Conservation (phyloP, 2,797 vertebrate species). For the Phaenicophaeus curvirostris region DNA sequence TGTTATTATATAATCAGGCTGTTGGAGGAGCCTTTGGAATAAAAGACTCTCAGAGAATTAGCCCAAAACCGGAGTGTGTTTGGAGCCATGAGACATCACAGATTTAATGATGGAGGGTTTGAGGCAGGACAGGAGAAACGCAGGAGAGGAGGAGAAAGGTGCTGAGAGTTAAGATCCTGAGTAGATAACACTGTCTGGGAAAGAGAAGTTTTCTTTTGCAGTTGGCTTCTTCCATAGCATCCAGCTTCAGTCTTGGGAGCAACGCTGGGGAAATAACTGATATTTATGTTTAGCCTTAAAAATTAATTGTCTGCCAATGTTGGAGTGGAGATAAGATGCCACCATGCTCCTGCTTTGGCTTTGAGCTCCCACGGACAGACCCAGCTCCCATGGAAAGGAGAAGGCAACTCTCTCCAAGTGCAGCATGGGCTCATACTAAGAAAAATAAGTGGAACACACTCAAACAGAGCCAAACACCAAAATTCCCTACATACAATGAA, state of each 20-base stretch:
- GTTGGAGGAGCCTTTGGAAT: slow-evolving; percentile 68
- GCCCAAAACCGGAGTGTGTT: slow-evolving; percentile 1
- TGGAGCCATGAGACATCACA: neutral
- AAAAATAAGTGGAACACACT: neutral
- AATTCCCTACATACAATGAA: neutral
- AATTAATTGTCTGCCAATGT: neutral
- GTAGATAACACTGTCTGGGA: neutral
- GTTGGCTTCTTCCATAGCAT: neutral
- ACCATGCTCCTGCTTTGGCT: rapidly evolving
- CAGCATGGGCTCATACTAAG: rapidly evolving
- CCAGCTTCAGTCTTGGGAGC: neutral
- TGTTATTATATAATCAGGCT: slow-evolving; percentile 75
- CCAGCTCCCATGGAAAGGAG: neutral
- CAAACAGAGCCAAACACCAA: neutral
- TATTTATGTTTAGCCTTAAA: neutral
- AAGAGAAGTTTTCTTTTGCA: rapidly evolving
- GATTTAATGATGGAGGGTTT: neutral
- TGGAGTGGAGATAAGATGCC: neutral
- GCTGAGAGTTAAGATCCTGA: neutral
- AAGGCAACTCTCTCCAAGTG: neutral
- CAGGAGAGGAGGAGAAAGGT: neutral
- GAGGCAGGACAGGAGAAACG: neutral
- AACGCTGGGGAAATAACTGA: neutral
- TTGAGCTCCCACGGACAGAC: neutral
- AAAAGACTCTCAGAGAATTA: slow-evolving; percentile 50